Percentiles rank a stretch among this genome's conserved stretches.
Conservation (phyloP, 2,113 vertebrate genomes). For the Psilopsiagon aurifrons region DNA sequence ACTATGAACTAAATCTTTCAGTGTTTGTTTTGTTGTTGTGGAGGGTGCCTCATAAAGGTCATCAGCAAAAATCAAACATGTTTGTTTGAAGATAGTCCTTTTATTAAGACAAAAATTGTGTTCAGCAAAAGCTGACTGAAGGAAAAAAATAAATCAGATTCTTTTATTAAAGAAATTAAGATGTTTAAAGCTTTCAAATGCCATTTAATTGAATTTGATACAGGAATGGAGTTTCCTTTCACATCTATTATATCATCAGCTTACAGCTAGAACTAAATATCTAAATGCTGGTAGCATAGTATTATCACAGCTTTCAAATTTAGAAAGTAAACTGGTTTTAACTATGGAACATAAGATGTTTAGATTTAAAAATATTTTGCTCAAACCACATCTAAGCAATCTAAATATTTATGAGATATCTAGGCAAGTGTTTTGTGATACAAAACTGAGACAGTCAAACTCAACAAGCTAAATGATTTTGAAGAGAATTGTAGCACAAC, state of each 20-base stretch:
- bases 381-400: background rate
- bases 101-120: background rate
- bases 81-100: background rate
- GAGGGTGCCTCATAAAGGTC: background rate
- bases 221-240: background rate
- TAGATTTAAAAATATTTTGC: background rate
- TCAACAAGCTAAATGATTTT: background rate
- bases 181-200: background rate
- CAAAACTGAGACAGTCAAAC: background rate
- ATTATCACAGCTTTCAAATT: background rate
- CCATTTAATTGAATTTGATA: background rate
- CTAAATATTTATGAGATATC: background rate
- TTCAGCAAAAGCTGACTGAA: background rate
- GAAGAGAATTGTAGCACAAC: background rate
- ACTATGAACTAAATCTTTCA: background rate
- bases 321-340: background rate
- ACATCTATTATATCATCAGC: background rate
- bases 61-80: background rate
- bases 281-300: background rate
- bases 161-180: background rate
- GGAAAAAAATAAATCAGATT: accelerated
- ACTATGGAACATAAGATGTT: background rate
- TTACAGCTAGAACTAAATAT: background rate
- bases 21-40: background rate
- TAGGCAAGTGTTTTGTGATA: background rate